Base-by-base conservation (phyloP, 2,888 invertebrate genomes). In the Altica lythri region DNA sequence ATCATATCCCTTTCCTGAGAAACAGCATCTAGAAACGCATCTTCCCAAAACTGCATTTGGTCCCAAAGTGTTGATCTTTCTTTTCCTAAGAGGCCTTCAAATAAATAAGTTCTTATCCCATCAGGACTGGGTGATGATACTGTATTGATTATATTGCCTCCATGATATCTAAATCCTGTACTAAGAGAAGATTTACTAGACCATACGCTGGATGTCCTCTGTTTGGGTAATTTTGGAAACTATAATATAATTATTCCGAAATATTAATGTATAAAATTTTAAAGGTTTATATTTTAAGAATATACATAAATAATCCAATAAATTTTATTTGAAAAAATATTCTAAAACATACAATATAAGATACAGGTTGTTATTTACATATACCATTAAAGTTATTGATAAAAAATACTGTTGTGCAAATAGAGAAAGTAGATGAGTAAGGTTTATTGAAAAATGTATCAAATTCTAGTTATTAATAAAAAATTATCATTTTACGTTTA, bases 11-110 rank as follows among this genome's bases (percentile, higher is more conserved):
- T 82, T 74, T 99, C 99, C 76, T 99, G 98, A 34, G 88, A 87
- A 1, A 99, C 98, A 0, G 98, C 96, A 78, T 99, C 99, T 50
- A 98, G 80, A 73, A 99, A 99, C 0, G 95, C 92, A 74, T 99
- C 98, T 75, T 99, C 99, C 99, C 99, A 99, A 78, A 99, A 99
- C 72, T 95, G 95, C 92, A 95, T 94, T 80, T 98, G 95, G 77
- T 98, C 97, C 98, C 98, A 99, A 19, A 99, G 78, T 50, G 86
- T 84, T 1, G 92, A 89, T 62, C 95, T 78, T 60, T 93, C 92
- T 75, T 93, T 93, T 70, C 86, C 86, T 61, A 86, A 76, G 46
- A 87, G 78, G 70, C 95, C 94, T 78, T 97, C 95, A 74, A 93
- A 97, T 5, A 97, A 79, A 73, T 97, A 97, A 0, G 92, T 92